Conservation (phyloP, 2,888 invertebrate species). For the Scrobipalpa atriplicella region DNA sequence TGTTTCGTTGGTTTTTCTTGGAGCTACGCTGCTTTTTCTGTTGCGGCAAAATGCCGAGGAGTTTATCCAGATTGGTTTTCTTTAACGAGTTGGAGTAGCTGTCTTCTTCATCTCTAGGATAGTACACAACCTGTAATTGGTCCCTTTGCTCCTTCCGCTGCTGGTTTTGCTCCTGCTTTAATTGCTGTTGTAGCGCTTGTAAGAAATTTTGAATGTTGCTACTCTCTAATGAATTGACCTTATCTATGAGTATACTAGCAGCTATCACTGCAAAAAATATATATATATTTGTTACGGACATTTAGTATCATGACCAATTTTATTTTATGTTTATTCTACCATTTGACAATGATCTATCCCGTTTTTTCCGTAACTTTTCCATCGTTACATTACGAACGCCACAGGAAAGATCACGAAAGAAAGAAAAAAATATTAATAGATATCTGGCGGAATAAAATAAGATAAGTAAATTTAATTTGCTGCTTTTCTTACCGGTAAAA, state of each 20-base stretch:
- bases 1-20: not conserved
- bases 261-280: conserved; percentile 31
- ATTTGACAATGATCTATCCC: too few relatives aligned
- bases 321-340: too few relatives aligned
- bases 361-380: too few relatives aligned
- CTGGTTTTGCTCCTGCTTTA: conserved; percentile 28
- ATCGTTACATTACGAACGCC: too few relatives aligned
- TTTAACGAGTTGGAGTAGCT: not conserved
- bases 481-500: conserved; percentile 45
- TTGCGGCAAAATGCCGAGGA: not conserved
- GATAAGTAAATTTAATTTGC: not conserved
- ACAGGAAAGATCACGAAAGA: too few relatives aligned
- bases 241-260: conserved; percentile 27
- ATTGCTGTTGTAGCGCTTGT: conserved; percentile 33
- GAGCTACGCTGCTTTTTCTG: not conserved
- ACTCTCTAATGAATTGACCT: conserved; percentile 23
- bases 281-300: too few relatives aligned
- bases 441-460: not conserved
- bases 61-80: not conserved
- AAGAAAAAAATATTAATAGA: too few relatives aligned
- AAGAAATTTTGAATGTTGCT: conserved; percentile 35
- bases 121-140: conserved; percentile 20
- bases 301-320: too few relatives aligned
- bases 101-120: conserved; percentile 32
- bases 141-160: conserved; percentile 22